Conservation (phyloP, 2,888 invertebrate species). For the Digitonthophagus gazella region DNA sequence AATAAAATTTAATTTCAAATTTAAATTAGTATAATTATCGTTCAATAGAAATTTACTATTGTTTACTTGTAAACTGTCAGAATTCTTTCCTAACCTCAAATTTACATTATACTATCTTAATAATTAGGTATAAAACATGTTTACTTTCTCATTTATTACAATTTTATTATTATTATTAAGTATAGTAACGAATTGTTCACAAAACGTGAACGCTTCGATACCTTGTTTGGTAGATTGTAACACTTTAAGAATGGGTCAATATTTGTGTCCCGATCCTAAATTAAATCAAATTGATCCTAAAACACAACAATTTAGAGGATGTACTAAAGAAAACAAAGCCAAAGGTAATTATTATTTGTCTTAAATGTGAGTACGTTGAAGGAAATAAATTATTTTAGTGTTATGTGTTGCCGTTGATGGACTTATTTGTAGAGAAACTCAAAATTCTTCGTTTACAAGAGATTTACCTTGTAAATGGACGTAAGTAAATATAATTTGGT, state of each 20-base stretch:
- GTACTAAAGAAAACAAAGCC: constrained; percentile 76
- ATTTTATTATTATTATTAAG: background rate
- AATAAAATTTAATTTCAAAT: no score
- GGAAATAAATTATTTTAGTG: constrained; percentile 56
- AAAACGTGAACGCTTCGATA: background rate
- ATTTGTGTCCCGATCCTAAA: constrained; percentile 76
- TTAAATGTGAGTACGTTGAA: background rate
- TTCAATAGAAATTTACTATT: no score
- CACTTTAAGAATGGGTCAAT: constrained; percentile 75
- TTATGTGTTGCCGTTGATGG: constrained; percentile 80
- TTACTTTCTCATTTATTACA: no score
- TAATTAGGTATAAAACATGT: no score
- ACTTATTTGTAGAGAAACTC: constrained; percentile 76
- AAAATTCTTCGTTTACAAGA: constrained; percentile 75
- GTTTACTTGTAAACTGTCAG: no score
- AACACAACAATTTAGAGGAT: constrained; percentile 85
- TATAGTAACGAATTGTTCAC: background rate
- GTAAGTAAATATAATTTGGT: constrained; percentile 57
- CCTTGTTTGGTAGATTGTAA: constrained; percentile 68
- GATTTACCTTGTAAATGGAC: constrained; percentile 93
- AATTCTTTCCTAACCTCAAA: no score
- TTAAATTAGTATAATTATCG: no score
- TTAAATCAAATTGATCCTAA: constrained; percentile 77
- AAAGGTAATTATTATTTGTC: constrained; percentile 60
- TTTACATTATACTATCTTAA: no score